Evolutionary conservation across 2,113 vertebrate genomes (phyloP).

Genomic region (Syngnathus scovelli): DNA sequence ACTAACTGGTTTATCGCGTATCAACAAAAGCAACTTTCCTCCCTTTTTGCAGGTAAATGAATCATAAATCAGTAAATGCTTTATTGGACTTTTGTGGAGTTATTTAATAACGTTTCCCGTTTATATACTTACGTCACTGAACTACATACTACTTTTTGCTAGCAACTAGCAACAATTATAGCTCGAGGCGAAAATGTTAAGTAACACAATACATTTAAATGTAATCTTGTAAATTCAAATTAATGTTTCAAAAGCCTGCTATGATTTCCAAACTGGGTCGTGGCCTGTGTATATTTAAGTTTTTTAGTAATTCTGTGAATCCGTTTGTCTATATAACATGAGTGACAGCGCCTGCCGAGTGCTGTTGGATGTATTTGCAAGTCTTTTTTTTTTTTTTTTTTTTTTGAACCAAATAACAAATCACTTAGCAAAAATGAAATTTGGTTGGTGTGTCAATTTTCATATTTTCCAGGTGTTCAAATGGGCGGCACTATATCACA

Average conservation of each 20-base stretch:
- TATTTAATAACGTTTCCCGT: not conserved
- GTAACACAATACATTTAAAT: no score
- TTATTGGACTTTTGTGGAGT: not conserved
- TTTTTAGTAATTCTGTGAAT: no score
- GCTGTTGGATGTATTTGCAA: conserved; percentile 58
- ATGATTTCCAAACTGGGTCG: not conserved
- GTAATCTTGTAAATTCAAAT: no score
- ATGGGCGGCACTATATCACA: no score
- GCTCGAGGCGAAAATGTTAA: no score
- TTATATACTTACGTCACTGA: no score
- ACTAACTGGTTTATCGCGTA: not conserved
- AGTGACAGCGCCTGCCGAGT: conserved; percentile 40
- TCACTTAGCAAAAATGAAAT: not conserved
- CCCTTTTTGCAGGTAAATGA: not conserved
- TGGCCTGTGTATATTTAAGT: conserved; percentile 27
- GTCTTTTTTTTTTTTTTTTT: conserved; percentile 56
- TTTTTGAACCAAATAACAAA: conserved; percentile 50
- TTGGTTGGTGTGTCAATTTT: not conserved
- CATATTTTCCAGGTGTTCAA: not conserved
- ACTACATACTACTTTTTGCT: no score
- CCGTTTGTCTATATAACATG: conserved; percentile 25
- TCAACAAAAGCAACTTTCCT: not conserved
- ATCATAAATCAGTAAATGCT: not conserved
- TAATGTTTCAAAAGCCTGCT: no score
- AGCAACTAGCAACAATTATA: no score